These are phyloP conservation scores for Iselma pallidipennis DNA, from an alignment of 2,888 invertebrate species.

Conservation along the genomic window DNA sequence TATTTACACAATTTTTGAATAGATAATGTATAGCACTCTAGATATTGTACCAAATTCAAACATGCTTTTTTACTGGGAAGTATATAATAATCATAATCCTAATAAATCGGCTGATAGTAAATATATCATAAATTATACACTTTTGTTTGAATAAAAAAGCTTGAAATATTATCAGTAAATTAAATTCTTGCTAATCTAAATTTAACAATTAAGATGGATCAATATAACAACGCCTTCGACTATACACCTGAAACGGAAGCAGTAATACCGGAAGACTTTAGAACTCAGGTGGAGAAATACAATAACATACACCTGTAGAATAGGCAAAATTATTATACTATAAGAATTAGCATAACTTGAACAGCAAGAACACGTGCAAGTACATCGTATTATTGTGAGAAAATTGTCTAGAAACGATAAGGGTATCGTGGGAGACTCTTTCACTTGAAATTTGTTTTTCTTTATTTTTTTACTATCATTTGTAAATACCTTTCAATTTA, in stretches of 20 bases:
- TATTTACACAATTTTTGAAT: constrained; percentile 19
- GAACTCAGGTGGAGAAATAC: neutral
- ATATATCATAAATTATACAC: neutral
- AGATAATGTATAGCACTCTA: constrained; percentile 18
- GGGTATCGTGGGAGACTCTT: neutral
- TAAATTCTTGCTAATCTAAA: neutral
- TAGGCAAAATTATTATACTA: neutral
- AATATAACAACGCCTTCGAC: neutral
- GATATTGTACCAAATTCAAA: constrained; percentile 5
- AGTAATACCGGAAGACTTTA: neutral
- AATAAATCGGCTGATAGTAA: neutral
- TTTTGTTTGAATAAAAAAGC: too few species aligned
- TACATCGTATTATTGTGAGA: neutral
- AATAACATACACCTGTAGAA: neutral
- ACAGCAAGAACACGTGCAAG: neutral
- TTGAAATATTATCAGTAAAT: too few species aligned
- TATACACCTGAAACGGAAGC: neutral
- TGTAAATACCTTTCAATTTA: too few species aligned
- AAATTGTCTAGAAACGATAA: neutral
- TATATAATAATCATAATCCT: neutral
- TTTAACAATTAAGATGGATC: neutral
- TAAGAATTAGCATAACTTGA: neutral
- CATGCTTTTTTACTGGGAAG: neutral
- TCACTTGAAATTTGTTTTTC: neutral
- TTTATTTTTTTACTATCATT: too few species aligned